phyloP scores from a whole-genome alignment of 2,888 invertebrate genomes.

The Rhyacophila evoluta region DNA sequence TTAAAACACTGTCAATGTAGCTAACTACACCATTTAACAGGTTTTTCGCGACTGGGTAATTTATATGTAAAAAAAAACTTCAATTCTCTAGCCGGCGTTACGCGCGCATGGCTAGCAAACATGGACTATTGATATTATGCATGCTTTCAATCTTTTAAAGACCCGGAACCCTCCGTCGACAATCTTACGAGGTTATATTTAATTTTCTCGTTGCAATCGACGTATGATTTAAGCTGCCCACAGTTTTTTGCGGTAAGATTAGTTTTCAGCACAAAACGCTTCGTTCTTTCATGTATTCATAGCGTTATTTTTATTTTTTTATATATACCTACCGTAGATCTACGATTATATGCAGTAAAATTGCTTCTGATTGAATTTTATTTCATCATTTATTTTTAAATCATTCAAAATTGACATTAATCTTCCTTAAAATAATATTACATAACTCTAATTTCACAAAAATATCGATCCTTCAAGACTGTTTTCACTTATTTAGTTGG shows the following conservation, averaged over 20 bases:
- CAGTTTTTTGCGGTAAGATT: not conserved
- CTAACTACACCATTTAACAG: not conserved
- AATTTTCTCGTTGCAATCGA: not conserved
- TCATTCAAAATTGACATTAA: no score
- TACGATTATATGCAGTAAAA: no score
- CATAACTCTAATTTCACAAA: no score
- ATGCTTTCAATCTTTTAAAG: not conserved
- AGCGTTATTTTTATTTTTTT: no score
- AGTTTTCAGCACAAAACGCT: no score
- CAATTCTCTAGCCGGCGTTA: not conserved
- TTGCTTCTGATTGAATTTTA: no score
- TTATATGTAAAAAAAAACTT: not conserved
- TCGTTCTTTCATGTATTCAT: no score
- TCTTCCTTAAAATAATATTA: no score
- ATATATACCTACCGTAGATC: no score
- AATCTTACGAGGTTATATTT: not conserved
- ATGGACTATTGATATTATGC: not conserved
- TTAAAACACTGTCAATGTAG: not conserved
- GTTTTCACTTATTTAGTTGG: no score
- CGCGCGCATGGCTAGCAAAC: not conserved
- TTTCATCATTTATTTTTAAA: no score
- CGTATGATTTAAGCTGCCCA: not conserved
- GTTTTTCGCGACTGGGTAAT: not conserved
- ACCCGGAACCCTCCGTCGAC: not conserved
- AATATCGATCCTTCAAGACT: no score